Percentiles rank a stretch among this genome's conserved stretches.
phyloP scores from a whole-genome alignment of 1,140 invertebrate species.

The Saccostrea glomerata region DNA sequence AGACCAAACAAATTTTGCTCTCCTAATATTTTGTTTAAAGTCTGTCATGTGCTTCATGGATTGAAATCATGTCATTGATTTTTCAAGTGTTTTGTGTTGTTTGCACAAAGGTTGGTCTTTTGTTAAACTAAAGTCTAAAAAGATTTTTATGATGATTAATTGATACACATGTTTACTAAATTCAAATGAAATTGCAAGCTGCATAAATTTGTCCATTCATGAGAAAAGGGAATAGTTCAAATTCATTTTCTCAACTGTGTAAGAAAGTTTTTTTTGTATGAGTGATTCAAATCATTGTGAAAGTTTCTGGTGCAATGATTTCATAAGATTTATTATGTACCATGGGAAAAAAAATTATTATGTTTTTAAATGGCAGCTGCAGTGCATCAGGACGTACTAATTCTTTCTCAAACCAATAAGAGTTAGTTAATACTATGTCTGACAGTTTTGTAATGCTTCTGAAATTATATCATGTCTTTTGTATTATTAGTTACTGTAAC shows the following conservation, averaged over 20 bases:
- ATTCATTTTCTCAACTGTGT: not conserved
- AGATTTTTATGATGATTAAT: too few species aligned
- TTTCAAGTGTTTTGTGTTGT: not conserved
- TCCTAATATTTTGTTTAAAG: not conserved
- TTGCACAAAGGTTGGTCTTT: not conserved
- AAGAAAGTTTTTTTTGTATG: not conserved
- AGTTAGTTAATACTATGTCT: not conserved
- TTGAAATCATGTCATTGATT: constrained; percentile 25
- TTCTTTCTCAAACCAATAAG: not conserved
- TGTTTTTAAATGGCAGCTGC: constrained; percentile 2
- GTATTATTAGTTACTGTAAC: not conserved
- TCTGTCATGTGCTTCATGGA: not conserved
- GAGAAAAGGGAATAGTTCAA: not conserved
- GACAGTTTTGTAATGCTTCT: not conserved
- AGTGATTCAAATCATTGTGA: not conserved
- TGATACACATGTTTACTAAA: too few species aligned
- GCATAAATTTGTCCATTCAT: not conserved
- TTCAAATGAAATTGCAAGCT: too few species aligned
- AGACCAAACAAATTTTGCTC: not conserved
- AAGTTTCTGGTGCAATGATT: not conserved
- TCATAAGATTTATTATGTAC: not conserved
- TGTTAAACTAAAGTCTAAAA: not conserved
- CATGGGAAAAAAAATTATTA: not conserved
- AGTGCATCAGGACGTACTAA: not conserved
- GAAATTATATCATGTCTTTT: not conserved